Conservation (phyloP, 2,113 vertebrate genomes). For the Percopsis transmontana region DNA sequence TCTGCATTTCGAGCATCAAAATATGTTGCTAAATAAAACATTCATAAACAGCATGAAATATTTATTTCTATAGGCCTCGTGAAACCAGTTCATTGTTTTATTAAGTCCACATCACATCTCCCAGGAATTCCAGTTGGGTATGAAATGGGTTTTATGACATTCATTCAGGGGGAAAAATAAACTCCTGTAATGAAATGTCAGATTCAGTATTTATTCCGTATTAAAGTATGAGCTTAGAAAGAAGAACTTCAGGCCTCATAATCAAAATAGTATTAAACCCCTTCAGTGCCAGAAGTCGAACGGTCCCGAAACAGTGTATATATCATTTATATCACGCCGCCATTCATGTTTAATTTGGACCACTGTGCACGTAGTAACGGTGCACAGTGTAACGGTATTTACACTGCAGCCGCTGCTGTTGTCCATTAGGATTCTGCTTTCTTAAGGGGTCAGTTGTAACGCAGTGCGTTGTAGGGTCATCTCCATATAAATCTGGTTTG, state of each 20-base stretch:
- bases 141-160: neutral
- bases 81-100: slow-evolving; percentile 51
- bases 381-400: no score
- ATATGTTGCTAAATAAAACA: slow-evolving; percentile 67
- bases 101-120: slow-evolving; percentile 41
- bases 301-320: no score
- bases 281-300: no score
- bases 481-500: slow-evolving; percentile 47
- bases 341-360: no score
- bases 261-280: no score
- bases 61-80: slow-evolving; percentile 39
- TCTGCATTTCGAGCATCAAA: slow-evolving; percentile 45
- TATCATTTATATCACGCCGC: no score
- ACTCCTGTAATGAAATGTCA: neutral
- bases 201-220: neutral
- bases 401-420: neutral
- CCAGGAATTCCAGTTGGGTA: neutral
- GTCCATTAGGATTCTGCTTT: neutral
- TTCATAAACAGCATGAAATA: slow-evolving; percentile 52
- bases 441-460: slow-evolving; percentile 8
- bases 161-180: neutral
- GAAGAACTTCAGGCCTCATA: neutral
- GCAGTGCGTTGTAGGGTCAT: slow-evolving; percentile 33
- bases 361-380: no score
- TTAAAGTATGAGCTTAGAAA: neutral